These are phyloP conservation scores for Anagyrus pseudococci DNA, from an alignment of 2,888 invertebrate genomes.

Conservation along the genomic window DNA sequence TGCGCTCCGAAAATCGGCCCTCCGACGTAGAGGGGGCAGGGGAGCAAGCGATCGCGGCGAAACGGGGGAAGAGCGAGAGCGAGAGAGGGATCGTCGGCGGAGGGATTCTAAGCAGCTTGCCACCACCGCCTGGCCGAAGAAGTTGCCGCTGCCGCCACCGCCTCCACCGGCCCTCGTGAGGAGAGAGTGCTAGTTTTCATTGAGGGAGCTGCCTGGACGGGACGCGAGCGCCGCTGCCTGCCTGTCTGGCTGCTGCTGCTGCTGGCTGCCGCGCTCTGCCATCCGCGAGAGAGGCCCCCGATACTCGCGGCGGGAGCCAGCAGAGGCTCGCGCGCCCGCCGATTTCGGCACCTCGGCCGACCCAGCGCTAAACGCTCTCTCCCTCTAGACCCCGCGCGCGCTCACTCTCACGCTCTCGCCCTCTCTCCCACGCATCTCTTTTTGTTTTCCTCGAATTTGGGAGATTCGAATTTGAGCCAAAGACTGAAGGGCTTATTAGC, in stretches of 20 bases:
- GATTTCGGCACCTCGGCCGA: constrained; percentile 1
- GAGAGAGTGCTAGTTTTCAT: constrained; percentile 47
- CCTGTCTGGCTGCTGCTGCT: no score
- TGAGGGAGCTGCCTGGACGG: constrained; percentile 59
- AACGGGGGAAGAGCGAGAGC: no score
- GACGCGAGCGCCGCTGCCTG: constrained; percentile 43
- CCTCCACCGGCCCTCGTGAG: constrained; percentile 37
- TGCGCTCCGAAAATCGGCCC: constrained; percentile 13
- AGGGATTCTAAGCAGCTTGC: not conserved
- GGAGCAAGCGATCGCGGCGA: no score
- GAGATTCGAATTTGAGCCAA: constrained; percentile 19
- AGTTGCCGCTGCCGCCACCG: not conserved
- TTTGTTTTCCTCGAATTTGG: constrained; percentile 33
- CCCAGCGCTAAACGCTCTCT: not conserved
- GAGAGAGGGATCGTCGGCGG: not conserved
- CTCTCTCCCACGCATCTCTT: no score
- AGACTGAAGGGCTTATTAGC: constrained; percentile 31
- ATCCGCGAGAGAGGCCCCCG: constrained; percentile 4
- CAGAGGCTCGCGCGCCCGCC: not conserved
- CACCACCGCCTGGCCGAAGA: not conserved
- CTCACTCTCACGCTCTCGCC: constrained; percentile 39
- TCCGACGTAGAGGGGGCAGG: not conserved
- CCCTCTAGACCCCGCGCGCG: constrained; percentile 36
- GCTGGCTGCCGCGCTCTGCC: constrained; percentile 13
- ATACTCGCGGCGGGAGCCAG: no score